Base-by-base conservation (phyloP, 2,113 vertebrate genomes). In the Cairina moschata region DNA sequence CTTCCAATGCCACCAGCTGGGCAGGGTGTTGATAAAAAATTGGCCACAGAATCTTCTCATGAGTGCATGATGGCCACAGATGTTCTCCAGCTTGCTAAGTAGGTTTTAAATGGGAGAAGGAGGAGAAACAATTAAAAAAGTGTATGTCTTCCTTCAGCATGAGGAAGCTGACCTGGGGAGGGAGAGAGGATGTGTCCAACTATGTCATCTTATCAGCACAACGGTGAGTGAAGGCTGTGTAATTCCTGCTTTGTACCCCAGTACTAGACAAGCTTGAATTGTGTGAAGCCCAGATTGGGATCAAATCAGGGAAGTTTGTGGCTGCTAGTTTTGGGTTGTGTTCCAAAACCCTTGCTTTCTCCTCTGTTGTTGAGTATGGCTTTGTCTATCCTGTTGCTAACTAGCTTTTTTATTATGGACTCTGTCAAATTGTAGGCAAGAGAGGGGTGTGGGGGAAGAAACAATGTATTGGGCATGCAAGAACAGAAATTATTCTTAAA, bases 141-240 rank as follows among this genome's bases (percentile, higher is more conserved):
- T 78, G 5, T 4, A 1, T 6, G 5, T 12, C 1, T 58, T 48
- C 4, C 0, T 4, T 76, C 1, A 22, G 16, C 17, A 7, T 31
- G 44, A 38, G 34, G 36, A 23, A 67, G 36, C 4, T 55, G 72
- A 5, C 0, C 2, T 17, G 3, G 3, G 7, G 21, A 50, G 9
- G 17, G 42, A 42, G 11, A 14, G 1, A 36, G 72, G 59, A 25
- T 0, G 0, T 3, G 10, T 0, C 31, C 7, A 9, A 6, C 0
- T 0, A 4, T 2, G 16, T 4, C 2, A 0, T n/a, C 31, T 17
- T n/a, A 23, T 77, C 29, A 40, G 71, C 6, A 67, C 48, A 32
- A 11, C 15, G 68, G 80, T 96, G 79, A 94, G 80, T 88, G n/a
- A 60, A 92, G 8, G 13, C 23, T 80, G 7, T 86, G 13, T 20